Conservation (phyloP, 92 coral and sea anemone genomes). For the Parazoanthus atlanticus region DNA sequence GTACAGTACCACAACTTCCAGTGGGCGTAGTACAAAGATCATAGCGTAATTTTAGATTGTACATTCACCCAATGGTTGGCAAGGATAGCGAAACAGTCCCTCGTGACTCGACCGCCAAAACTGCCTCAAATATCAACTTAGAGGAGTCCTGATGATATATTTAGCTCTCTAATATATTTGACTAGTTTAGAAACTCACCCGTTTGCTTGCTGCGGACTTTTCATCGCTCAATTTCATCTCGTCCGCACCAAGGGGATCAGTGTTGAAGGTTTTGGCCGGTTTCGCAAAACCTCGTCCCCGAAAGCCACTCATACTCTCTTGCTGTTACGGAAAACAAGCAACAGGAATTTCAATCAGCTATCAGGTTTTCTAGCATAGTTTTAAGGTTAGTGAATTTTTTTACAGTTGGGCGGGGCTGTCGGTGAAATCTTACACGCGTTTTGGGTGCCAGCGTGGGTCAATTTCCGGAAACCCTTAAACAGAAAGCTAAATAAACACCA, state of each 20-base stretch:
- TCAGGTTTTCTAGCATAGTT: constrained; percentile 28
- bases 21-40: neutral
- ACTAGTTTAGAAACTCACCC: constrained; percentile 49
- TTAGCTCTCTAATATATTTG: constrained; percentile 9
- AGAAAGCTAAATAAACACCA: constrained; percentile 17
- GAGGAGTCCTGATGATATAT: constrained; percentile 26
- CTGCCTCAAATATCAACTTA: constrained; percentile 11
- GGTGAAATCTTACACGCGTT: constrained; percentile 22
- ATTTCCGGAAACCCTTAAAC: constrained; percentile 41
- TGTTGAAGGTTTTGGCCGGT: neutral
- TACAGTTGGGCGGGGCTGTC: constrained; percentile 32
- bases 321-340: constrained; percentile 21
- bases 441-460: neutral
- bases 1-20: neutral
- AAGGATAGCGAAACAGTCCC: neutral
- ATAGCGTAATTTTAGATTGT: neutral
- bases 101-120: neutral
- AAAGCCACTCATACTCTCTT: constrained; percentile 2
- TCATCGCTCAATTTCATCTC: constrained; percentile 69
- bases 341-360: constrained; percentile 24
- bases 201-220: constrained; percentile 75
- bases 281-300: neutral
- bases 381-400: constrained; percentile 15
- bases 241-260: constrained; percentile 59
- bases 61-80: constrained; percentile 20